Conservation (phyloP, 1,140 invertebrate species). For the Bombus cullumanus region DNA sequence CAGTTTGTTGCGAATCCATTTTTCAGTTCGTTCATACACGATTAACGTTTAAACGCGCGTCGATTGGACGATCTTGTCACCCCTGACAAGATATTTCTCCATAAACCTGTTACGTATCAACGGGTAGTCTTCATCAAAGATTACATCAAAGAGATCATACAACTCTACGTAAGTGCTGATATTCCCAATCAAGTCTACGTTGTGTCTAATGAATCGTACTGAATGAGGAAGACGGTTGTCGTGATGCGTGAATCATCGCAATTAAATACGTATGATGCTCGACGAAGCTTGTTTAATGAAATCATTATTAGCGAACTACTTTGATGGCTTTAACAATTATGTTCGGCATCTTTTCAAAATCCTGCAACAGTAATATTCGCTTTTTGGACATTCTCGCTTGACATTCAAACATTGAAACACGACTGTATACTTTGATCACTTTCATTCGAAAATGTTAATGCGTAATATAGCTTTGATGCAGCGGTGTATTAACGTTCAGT, state of each 20-base stretch:
- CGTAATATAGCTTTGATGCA: too few relatives aligned
- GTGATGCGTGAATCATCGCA: slow-evolving; percentile 23
- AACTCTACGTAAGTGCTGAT: slow-evolving; percentile 3
- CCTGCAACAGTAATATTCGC: background rate
- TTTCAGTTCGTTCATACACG: slow-evolving; percentile 33
- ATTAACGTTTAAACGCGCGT: slow-evolving; percentile 43
- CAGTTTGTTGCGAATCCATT: slow-evolving; percentile 77
- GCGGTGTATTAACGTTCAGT: too few relatives aligned
- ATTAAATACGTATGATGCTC: background rate
- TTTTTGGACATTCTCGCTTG: background rate
- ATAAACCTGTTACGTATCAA: slow-evolving; percentile 79
- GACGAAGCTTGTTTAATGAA: slow-evolving; percentile 18
- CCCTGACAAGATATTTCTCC: slow-evolving; percentile 65
- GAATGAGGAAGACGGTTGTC: slow-evolving; percentile 22
- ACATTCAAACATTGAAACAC: background rate
- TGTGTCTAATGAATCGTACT: slow-evolving; percentile 16
- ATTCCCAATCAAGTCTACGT: background rate
- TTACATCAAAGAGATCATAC: slow-evolving; percentile 10
- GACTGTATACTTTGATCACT: too few relatives aligned
- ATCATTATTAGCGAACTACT: background rate
- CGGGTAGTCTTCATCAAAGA: slow-evolving; percentile 7
- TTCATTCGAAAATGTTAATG: background rate
- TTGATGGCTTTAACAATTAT: background rate
- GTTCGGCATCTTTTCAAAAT: background rate
- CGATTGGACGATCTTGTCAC: slow-evolving; percentile 53